Evolutionary conservation across 2,888 invertebrate species (phyloP), one percentile per base, ranked within the genome.

Genomic region (Eugnorisma glareosa): DNA sequence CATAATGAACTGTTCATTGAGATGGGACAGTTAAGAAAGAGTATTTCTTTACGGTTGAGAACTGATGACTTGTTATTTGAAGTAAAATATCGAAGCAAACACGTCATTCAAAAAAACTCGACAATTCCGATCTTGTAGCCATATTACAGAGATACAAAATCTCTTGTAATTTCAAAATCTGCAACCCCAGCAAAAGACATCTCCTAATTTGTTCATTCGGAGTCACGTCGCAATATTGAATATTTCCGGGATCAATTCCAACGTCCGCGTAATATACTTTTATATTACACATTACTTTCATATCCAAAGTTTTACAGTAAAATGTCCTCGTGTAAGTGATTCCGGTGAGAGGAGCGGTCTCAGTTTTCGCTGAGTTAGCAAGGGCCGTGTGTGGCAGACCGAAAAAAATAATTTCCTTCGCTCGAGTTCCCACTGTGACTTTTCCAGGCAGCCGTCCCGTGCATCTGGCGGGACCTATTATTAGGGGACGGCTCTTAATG

Each of bases 401-500:
- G 96, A 96, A 96, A 96, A 96, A 96, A 96, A 96, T 95, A 94
- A 96, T 96, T 96, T 95, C 94, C 94, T 90, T 92, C 96, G 96
- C 95, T 96, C 94, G 96, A 95, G 94, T 95, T 94, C 92, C 93
- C 95, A 92, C 93, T 93, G 95, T 95, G 96, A 96, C 95, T 96
- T 96, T 96, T 96, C 95, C 95, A 94, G 93, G 93, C 95, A 93
- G 93, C 94, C 95, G 96, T 96, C 95, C 94, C 94, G 94, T 95
- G 95, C 96, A 96, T 96, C 96, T 96, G 96, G 96, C 96, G 96
- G 94, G 93, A 93, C 95, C 94, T 95, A 95, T 96, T 96, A 96
- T 96, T 95, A 94, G 95, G 96, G 96, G 95, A 94, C 95, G 93
- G 94, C 92, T 95, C 96, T 95, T 95, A 96, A 96, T 96, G 95